Base-by-base conservation (phyloP, 2,113 vertebrate genomes). In the Notarius lentiginosus region DNA sequence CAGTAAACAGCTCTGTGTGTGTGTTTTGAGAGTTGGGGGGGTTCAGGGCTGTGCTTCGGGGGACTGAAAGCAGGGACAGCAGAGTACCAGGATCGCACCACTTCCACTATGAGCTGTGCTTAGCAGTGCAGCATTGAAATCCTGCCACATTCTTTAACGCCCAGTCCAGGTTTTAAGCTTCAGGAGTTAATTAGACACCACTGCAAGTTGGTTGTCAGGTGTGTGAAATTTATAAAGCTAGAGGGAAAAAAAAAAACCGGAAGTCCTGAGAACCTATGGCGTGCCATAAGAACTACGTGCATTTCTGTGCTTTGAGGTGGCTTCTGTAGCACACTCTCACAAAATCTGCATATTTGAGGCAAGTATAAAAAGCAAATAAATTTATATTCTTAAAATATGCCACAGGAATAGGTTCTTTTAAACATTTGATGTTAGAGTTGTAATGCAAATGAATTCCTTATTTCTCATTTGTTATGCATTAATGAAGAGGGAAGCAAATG, bases 281-380 rank as follows among this genome's bases (percentile, higher is more conserved):
- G 66, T 53, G 22, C 65, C 56, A 84, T 61, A 83, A 58, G n/a
- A 34, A 72, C 61, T 72, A 81, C 41, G 63, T 56, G 4, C 56
- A 79, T 87, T 63, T 83, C 30, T 85, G 30, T 85, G 49, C 51
- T 56, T 47, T 76, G 9, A 55, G 61, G 72, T 85, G 83, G 61
- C 34, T 49, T 73, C 55, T 85, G 61, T 58, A 70, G 34, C 30
- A 76, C 34, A 27, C 20, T 15, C 34, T 55, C 12, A 18, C 51
- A n/a, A 79, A 55, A 56, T 56, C 24, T 53, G 18, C 7, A 77
- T 53, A 53, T 77, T 77, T 77, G 22, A 22, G 22, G 11, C 2
- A 56, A 53, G 15, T 53, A 27, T 53, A 24, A 49, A 51, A 14
- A 7, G 7, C 10, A 55, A 55, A 76, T 41, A 12, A 15, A 77